Evolutionary conservation across 1,140 invertebrate species (phyloP).

Genomic region (Atopsyche davidsoni): DNA sequence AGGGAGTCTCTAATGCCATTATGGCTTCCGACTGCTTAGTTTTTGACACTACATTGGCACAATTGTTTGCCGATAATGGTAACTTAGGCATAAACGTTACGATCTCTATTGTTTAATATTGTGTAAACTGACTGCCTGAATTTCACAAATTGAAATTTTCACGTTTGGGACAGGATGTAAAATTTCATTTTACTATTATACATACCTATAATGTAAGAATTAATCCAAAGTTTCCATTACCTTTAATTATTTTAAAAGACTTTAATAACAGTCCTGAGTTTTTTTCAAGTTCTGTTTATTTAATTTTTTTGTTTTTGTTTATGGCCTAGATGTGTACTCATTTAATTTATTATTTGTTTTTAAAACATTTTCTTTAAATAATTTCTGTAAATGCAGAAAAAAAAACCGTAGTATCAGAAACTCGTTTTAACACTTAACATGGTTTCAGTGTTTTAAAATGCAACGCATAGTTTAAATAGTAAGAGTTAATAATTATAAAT

Average conservation of each 20-base stretch:
- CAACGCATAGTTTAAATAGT: too few species aligned
- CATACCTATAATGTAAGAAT: slow-evolving; percentile 10
- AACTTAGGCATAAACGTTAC: slow-evolving; percentile 99
- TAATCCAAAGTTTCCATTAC: slow-evolving; percentile 24
- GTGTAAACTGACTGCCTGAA: not conserved
- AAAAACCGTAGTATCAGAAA: too few species aligned
- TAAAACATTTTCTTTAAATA: not conserved
- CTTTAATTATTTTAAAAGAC: slow-evolving; percentile 4
- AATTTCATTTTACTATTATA: slow-evolving; percentile 9
- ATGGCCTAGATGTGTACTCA: too few species aligned
- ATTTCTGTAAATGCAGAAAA: not conserved
- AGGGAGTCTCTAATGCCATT: slow-evolving; percentile 97
- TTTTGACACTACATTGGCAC: slow-evolving; percentile 97
- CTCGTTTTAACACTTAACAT: too few species aligned
- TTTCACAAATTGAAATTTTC: slow-evolving; percentile 1
- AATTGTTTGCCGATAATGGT: slow-evolving; percentile 98
- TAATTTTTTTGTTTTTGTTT: too few species aligned
- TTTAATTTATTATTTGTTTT: not conserved
- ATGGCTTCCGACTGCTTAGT: slow-evolving; percentile 97
- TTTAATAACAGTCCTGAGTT: too few species aligned
- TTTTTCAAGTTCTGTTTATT: too few species aligned
- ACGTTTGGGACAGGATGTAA: too few species aligned
- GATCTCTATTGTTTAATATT: slow-evolving; percentile 77
- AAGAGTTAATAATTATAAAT: too few species aligned
- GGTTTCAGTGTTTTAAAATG: too few species aligned